Evolutionary conservation across 2,888 invertebrate species (phyloP).

Genomic region (Orchesella flavescens): DNA sequence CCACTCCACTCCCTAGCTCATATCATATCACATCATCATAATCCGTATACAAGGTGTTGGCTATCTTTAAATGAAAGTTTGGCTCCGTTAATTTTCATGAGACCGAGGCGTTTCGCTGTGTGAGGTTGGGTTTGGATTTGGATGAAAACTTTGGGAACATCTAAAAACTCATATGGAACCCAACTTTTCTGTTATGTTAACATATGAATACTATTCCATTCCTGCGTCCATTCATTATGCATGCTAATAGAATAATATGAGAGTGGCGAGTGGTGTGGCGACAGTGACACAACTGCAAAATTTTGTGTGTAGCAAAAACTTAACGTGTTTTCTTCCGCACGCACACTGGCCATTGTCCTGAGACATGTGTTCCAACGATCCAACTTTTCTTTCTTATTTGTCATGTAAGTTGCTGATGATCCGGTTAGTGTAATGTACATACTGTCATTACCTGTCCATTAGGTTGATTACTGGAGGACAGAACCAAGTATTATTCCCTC

Average conservation of each 20-base stretch:
- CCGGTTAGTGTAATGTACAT: slow-evolving; percentile 1
- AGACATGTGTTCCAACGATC: too few relatives aligned
- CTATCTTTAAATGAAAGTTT: slow-evolving; percentile 38
- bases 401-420: too few relatives aligned
- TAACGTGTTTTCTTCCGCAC: too few relatives aligned
- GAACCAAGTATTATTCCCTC: too few relatives aligned
- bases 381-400: too few relatives aligned
- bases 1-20: slow-evolving; percentile 27
- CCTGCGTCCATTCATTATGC: background rate
- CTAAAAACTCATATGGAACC: background rate
- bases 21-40: background rate
- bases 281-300: too few relatives aligned
- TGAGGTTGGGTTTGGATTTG: background rate
- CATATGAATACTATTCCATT: background rate
- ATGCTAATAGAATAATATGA: background rate
- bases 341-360: too few relatives aligned
- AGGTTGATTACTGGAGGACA: slow-evolving; percentile 37
- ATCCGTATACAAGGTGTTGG: slow-evolving; percentile 48
- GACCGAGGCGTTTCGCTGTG: too few relatives aligned
- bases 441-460: slow-evolving; percentile 59
- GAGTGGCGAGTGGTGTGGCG: too few relatives aligned
- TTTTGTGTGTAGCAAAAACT: too few relatives aligned
- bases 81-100: slow-evolving; percentile 38
- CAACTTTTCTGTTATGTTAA: background rate
- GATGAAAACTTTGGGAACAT: background rate